Evolutionary conservation across 1,140 invertebrate species (phyloP), one percentile per base, ranked within the genome.

Genomic region (Hycleus phaleratus): DNA sequence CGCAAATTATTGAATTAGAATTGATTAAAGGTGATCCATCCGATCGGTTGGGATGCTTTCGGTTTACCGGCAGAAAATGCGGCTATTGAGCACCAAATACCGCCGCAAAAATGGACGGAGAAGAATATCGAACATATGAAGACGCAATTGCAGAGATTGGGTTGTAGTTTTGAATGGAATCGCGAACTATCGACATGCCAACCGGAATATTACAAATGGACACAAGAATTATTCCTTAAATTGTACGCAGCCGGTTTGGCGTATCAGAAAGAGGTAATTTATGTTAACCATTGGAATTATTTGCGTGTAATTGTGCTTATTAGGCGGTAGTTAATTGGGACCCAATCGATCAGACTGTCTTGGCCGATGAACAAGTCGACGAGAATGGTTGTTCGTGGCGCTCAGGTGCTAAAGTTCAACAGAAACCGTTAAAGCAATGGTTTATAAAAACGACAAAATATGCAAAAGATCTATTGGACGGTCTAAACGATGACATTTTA

Each of bases 31-130:
- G 85, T 90, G 0, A 78, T 98, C 56, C 93, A 98, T 77, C 96
- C 96, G n/a, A 99, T 99, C 78, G 97, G 97, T 1, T 99, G 95
- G 94, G 97, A 99, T 82, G 91, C 96, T 5, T 99, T 99, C 85
- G 97, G 97, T 38, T 78, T 99, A 45, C 97, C 97, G 18, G 97
- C 97, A 3, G 97, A 99, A 78, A 99, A 99, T 84, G 97, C 97
- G 51, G 97, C 97, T 4, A 86, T 94, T 56, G 87, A 97, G 70
- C 78, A 83, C 43, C 82, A 87, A 44, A 76, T 93, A 32, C 75
- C 84, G 66, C 90, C 97, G 4, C 76, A 82, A 18, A 71, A 81
- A 12, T 99, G 97, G 97, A 99, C 96, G 0, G 71, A 81, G 46
- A 74, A 82, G 61, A 99, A 99, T 77, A 97, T 99, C 63, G 68